Conservation (phyloP, 2,888 invertebrate genomes). For the Odontocolon sp. region DNA sequence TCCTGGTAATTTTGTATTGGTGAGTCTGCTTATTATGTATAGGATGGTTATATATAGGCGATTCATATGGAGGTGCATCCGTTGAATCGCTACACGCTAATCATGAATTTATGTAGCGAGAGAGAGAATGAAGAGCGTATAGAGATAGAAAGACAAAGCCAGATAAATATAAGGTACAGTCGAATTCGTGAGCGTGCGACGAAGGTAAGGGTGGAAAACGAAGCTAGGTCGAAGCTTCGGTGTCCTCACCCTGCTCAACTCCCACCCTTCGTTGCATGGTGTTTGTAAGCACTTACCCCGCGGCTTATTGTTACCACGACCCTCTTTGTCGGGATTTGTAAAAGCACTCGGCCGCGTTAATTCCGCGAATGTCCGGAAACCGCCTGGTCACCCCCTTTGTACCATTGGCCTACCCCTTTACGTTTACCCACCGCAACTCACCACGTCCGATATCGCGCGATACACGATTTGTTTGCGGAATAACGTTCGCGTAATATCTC, state of each 20-base stretch:
- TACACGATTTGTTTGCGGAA: slow-evolving; percentile 47
- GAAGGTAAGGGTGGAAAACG: neutral
- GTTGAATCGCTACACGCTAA: too few species aligned
- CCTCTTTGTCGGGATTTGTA: slow-evolving; percentile 76
- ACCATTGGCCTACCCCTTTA: neutral
- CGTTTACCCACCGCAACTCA: neutral
- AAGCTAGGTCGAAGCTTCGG: neutral
- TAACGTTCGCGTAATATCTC: slow-evolving; percentile 38
- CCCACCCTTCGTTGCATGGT: slow-evolving; percentile 58
- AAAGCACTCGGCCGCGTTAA: slow-evolving; percentile 75
- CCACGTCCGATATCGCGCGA: slow-evolving; percentile 23
- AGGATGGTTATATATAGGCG: too few species aligned
- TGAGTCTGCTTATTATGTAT: too few species aligned
- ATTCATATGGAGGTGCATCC: too few species aligned
- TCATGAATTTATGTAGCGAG: too few species aligned
- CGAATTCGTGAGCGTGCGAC: neutral
- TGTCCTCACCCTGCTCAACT: neutral
- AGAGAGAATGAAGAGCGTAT: neutral
- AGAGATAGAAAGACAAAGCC: neutral
- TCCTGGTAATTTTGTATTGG: too few species aligned
- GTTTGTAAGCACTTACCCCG: slow-evolving; percentile 74
- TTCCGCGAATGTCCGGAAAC: slow-evolving; percentile 66
- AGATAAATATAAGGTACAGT: neutral
- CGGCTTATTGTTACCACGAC: slow-evolving; percentile 75
- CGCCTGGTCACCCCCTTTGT: slow-evolving; percentile 27